These are phyloP conservation scores for Apamea anceps DNA, from an alignment of 2,888 invertebrate genomes.

Conservation along the genomic window DNA sequence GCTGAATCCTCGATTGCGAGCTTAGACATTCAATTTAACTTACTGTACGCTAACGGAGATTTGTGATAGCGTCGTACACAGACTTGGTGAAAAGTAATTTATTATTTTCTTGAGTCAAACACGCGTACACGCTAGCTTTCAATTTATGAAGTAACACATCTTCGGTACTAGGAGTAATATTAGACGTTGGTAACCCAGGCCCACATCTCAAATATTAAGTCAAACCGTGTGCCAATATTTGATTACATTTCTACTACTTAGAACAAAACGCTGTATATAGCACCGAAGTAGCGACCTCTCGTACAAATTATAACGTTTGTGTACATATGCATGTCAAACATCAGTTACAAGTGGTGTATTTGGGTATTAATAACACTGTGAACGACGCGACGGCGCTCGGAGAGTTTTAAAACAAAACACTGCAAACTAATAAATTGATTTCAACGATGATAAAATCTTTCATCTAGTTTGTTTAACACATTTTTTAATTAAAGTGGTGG, in stretches of 20 bases:
- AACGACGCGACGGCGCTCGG: conserved; percentile 11
- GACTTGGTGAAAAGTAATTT: conserved; percentile 68
- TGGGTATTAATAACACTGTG: conserved; percentile 58
- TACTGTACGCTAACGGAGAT: conserved; percentile 81
- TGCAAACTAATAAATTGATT: conserved; percentile 31
- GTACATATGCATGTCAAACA: conserved; percentile 60
- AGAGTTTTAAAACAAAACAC: conserved; percentile 49
- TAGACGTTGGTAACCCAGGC: neutral
- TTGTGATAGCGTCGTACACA: conserved; percentile 76
- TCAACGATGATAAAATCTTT: conserved; percentile 23
- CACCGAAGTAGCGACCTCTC: conserved; percentile 15
- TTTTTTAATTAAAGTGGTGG: conserved; percentile 22
- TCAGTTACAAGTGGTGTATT: conserved; percentile 62
- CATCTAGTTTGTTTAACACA: conserved; percentile 16
- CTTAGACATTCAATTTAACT: conserved; percentile 88
- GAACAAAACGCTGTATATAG: conserved; percentile 17
- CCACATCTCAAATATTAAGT: neutral
- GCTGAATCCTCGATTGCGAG: conserved; percentile 84
- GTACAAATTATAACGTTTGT: conserved; percentile 51
- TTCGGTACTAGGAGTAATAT: conserved; percentile 12
- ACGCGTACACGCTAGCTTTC: conserved; percentile 40
- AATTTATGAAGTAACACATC: conserved; percentile 18
- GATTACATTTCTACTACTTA: conserved; percentile 28
- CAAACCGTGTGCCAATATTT: conserved; percentile 30
- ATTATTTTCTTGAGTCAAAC: conserved; percentile 65